A percentile compares a stretch with the other conserved stretches of the same genome.
phyloP scores from a whole-genome alignment of 2,888 invertebrate genomes.

The Drosophila parthenogenetica region DNA sequence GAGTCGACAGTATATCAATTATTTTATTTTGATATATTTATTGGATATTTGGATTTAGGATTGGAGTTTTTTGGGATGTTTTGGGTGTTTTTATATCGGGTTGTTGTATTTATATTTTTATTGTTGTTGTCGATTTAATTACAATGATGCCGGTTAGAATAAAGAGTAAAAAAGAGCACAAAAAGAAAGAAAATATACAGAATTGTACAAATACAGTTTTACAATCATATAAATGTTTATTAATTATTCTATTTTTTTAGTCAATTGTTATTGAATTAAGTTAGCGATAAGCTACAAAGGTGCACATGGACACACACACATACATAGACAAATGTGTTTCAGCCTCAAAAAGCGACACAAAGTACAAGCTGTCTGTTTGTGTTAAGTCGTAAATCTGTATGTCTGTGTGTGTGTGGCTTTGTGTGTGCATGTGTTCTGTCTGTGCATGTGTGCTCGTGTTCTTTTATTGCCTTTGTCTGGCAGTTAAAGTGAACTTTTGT shows the following conservation, averaged over 20 bases:
- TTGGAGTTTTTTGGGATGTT: slow-evolving; percentile 14
- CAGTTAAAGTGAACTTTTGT: slow-evolving; percentile 12
- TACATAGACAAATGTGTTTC: slow-evolving; percentile 17
- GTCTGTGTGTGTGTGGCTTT: neutral
- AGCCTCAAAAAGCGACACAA: slow-evolving; percentile 40
- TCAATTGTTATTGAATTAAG: slow-evolving; percentile 19
- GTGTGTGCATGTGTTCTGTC: neutral
- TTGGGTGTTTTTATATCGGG: slow-evolving; percentile 6
- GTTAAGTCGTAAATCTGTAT: slow-evolving; percentile 5
- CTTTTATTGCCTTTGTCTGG: slow-evolving; percentile 28
- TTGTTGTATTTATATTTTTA: slow-evolving; percentile 20
- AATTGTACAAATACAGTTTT: slow-evolving; percentile 66
- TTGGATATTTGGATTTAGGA: slow-evolving; percentile 10
- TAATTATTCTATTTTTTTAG: slow-evolving; percentile 18
- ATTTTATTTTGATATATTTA: slow-evolving; percentile 23
- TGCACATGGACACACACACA: slow-evolving; percentile 26
- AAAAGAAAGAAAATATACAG: slow-evolving; percentile 71
- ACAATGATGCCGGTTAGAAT: slow-evolving; percentile 55
- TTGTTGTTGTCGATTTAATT: slow-evolving; percentile 52
- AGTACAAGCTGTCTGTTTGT: slow-evolving; percentile 35
- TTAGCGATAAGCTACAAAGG: slow-evolving; percentile 29
- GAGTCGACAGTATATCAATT: slow-evolving; percentile 17
- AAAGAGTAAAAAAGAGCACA: slow-evolving; percentile 66
- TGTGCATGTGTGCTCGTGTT: slow-evolving; percentile 1
- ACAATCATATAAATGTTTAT: slow-evolving; percentile 39